phyloP scores from a whole-genome alignment of 2,113 vertebrate species.

The Apodemus speciosus region DNA sequence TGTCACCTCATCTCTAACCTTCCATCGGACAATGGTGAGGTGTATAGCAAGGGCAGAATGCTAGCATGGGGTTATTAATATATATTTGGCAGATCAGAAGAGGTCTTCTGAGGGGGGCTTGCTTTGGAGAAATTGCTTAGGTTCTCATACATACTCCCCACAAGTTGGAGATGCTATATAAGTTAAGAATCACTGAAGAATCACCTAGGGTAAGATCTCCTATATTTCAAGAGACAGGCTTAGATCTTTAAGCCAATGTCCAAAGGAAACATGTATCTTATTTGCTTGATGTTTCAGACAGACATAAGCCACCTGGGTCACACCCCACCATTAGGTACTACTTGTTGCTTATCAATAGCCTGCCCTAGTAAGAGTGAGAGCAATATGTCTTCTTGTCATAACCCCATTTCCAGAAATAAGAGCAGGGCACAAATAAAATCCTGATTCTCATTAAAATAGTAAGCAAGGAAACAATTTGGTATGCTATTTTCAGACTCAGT shows the following conservation, averaged over 20 bases:
- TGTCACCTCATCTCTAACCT: slow-evolving; percentile 31
- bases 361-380: background rate
- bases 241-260: slow-evolving; percentile 16
- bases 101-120: background rate
- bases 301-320: slow-evolving; percentile 5
- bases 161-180: background rate
- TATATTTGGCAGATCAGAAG: slow-evolving; percentile 16
- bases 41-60: background rate
- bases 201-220: background rate
- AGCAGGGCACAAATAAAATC: slow-evolving; percentile 27
- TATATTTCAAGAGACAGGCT: slow-evolving; percentile 13
- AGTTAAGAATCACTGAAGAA: background rate
- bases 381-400: slow-evolving; percentile 19
- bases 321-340: background rate
- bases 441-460: slow-evolving; percentile 50
- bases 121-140: background rate
- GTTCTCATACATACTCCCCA: background rate
- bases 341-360: background rate
- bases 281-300: slow-evolving; percentile 5
- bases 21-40: background rate
- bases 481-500: background rate
- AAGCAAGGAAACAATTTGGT: slow-evolving; percentile 20
- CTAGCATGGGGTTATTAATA: background rate
- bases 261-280: background rate
- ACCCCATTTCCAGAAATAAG: slow-evolving; percentile 23